These are phyloP conservation scores for Theodoxus fluviatilis DNA, from an alignment of 2,888 invertebrate species.

Conservation along the genomic window DNA sequence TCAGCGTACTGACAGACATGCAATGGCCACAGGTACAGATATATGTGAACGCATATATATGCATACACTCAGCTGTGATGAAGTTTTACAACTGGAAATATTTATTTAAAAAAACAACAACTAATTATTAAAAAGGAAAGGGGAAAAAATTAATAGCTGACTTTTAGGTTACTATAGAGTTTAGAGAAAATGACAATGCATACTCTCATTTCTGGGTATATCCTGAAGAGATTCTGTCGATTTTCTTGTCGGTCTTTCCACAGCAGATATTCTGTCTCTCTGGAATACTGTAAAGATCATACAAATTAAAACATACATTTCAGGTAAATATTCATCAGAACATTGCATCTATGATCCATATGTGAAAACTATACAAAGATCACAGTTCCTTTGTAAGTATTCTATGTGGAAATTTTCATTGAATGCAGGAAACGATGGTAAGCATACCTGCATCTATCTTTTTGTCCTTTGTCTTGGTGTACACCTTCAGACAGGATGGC, in stretches of 20 bases:
- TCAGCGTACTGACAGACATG: background rate
- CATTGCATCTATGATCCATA: background rate
- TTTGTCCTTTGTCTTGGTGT: no score
- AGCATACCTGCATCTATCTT: no score
- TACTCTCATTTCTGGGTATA: slow-evolving; percentile 72
- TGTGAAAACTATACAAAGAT: background rate
- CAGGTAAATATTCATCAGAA: background rate
- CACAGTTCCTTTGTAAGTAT: background rate
- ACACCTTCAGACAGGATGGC: no score
- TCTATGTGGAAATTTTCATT: no score
- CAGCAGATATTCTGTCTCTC: slow-evolving; percentile 88
- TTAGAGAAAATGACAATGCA: slow-evolving; percentile 41
- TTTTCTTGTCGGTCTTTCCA: slow-evolving; percentile 81
- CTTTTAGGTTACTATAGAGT: no score
- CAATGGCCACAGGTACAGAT: background rate
- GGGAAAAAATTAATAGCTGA: no score
- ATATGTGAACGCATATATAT: background rate
- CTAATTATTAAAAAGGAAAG: no score
- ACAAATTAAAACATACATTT: background rate
- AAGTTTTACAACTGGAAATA: no score
- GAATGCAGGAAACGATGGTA: no score
- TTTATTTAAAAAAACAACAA: background rate
- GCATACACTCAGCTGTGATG: background rate
- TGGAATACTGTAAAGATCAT: slow-evolving; percentile 72
- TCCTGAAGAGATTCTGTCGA: slow-evolving; percentile 79